These are phyloP conservation scores for Piezodorus guildinii DNA, from an alignment of 1,140 invertebrate genomes.

Conservation along the genomic window DNA sequence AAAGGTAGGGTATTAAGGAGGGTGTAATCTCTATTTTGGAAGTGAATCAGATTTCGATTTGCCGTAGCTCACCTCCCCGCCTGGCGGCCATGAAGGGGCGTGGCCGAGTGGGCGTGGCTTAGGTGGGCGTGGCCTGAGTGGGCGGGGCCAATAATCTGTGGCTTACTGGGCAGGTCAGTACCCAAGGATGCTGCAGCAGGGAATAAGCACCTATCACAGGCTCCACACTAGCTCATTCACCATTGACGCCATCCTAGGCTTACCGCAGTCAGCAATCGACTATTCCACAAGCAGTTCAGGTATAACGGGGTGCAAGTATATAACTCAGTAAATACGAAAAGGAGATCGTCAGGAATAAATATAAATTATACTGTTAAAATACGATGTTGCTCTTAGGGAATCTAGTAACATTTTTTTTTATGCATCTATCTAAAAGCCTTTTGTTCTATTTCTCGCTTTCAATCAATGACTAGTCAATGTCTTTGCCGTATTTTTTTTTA, in stretches of 20 bases:
- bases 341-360: too few relatives aligned
- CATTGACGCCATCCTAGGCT: slow-evolving; percentile 2
- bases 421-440: too few relatives aligned
- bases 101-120: not conserved
- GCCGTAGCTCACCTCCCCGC: not conserved
- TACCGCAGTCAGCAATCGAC: not conserved
- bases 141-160: not conserved
- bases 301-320: not conserved
- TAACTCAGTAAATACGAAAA: too few relatives aligned
- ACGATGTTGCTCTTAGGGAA: too few relatives aligned
- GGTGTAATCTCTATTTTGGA: not conserved
- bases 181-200: slow-evolving; percentile 3
- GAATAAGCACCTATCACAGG: not conserved
- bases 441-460: too few relatives aligned
- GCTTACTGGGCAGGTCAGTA: not conserved
- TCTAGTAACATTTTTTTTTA: too few relatives aligned
- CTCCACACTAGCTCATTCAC: not conserved
- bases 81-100: not conserved
- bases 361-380: too few relatives aligned
- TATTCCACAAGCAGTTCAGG: not conserved
- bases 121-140: not conserved
- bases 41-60: slow-evolving; percentile 9
- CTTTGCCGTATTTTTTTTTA: too few relatives aligned
- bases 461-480: too few relatives aligned
- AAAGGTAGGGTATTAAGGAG: not conserved